phyloP scores from a whole-genome alignment of 2,888 invertebrate genomes.

The Osedax frankpressi region DNA sequence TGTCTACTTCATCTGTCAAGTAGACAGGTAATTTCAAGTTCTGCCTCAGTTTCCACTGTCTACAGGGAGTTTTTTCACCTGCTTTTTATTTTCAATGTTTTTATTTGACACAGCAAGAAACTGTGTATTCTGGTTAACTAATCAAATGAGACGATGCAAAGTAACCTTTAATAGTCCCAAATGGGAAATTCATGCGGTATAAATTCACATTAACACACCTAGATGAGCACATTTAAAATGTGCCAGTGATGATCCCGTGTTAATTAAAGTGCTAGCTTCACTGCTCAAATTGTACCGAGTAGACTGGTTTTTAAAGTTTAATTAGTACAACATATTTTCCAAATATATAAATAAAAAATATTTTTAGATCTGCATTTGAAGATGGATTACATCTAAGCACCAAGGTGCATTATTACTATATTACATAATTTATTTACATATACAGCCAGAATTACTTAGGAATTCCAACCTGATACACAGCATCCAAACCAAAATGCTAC shows the following conservation, averaged over 20 bases:
- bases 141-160: background rate
- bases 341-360: background rate
- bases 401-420: no score
- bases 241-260: background rate
- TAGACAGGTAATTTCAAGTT: background rate
- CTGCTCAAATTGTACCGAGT: background rate
- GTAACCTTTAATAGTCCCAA: no score
- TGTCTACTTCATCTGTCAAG: background rate
- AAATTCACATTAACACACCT: no score
- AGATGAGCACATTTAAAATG: slow-evolving; percentile 5
- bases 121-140: background rate
- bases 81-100: background rate
- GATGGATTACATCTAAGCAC: background rate
- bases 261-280: background rate
- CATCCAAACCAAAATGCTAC: background rate
- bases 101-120: background rate
- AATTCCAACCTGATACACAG: no score
- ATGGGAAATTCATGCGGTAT: no score
- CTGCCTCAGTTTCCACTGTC: background rate
- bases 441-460: no score
- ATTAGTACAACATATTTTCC: background rate
- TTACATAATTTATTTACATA: no score
- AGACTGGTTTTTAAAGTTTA: background rate
- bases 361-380: background rate
- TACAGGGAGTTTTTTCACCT: background rate